Conservation (phyloP, 2,888 invertebrate species). For the Norana najaformis region DNA sequence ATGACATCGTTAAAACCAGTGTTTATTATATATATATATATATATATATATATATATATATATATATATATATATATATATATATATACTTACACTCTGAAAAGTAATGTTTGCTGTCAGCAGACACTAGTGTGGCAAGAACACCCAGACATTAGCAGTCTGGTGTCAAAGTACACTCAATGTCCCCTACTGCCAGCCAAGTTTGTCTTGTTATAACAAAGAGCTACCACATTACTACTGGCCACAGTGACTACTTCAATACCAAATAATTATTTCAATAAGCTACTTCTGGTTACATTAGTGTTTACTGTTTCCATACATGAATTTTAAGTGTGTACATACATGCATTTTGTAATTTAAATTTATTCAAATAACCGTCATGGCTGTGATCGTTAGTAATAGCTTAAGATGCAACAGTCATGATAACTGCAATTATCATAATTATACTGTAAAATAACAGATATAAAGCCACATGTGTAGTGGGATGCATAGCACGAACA, state of each 20-base stretch:
- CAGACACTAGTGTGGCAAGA: no score
- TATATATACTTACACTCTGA: no score
- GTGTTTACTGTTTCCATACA: background rate
- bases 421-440: background rate
- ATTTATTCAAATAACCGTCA: background rate
- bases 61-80: no score
- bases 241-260: background rate
- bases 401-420: background rate
- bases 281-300: background rate
- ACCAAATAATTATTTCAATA: background rate
- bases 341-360: background rate
- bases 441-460: background rate
- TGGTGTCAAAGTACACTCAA: no score
- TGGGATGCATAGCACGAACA: background rate
- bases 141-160: no score
- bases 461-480: background rate
- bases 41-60: no score
- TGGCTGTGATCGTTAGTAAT: background rate
- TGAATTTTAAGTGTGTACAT: background rate
- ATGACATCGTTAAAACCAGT: no score
- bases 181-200: no score
- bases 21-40: no score
- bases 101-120: no score
- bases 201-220: no score
- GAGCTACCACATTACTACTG: background rate